A percentile compares a stretch with the other conserved stretches of the same genome.
phyloP scores from a whole-genome alignment of 2,888 invertebrate species.

The Anticlea derivata region DNA sequence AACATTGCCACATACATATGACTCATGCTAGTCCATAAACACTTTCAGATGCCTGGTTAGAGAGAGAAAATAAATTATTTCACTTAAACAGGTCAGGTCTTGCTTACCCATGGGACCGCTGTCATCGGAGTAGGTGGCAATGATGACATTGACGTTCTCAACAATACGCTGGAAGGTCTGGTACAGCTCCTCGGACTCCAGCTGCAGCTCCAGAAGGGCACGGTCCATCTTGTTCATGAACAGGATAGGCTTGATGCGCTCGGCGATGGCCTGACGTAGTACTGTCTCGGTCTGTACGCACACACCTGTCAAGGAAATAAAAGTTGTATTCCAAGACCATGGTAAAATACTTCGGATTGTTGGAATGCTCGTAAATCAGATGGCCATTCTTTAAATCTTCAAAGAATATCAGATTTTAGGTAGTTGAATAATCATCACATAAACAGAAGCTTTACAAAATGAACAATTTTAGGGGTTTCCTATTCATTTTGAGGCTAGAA shows the following conservation, averaged over 20 bases:
- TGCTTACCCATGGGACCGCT: conserved; percentile 96
- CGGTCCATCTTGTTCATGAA: conserved; percentile 99
- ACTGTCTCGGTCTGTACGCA: conserved; percentile 99
- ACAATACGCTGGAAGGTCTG: conserved; percentile 99
- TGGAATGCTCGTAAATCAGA: conserved; percentile 9
- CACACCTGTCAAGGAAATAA: conserved; percentile 88
- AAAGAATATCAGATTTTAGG: conserved; percentile 24
- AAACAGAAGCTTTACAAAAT: no score
- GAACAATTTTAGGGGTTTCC: no score
- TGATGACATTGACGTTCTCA: conserved; percentile 99
- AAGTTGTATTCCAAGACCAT: background rate
- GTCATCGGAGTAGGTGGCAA: conserved; percentile 99
- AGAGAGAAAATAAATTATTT: no score
- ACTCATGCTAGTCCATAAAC: no score
- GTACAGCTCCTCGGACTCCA: conserved; percentile 98
- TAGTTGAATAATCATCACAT: conserved; percentile 29
- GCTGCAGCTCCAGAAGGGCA: conserved; percentile 97
- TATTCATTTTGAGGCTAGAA: no score
- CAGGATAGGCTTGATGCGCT: conserved; percentile 99
- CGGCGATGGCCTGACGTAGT: conserved; percentile 99
- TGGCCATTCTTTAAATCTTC: conserved; percentile 27
- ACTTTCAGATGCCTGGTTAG: no score
- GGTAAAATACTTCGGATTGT: background rate
- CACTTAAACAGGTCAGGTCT: no score
- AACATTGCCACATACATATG: no score